Percentiles rank a stretch among this genome's conserved stretches.
These are phyloP conservation scores for Bombyx huttoni DNA, from an alignment of 2,888 invertebrate species.

Conservation along the genomic window DNA sequence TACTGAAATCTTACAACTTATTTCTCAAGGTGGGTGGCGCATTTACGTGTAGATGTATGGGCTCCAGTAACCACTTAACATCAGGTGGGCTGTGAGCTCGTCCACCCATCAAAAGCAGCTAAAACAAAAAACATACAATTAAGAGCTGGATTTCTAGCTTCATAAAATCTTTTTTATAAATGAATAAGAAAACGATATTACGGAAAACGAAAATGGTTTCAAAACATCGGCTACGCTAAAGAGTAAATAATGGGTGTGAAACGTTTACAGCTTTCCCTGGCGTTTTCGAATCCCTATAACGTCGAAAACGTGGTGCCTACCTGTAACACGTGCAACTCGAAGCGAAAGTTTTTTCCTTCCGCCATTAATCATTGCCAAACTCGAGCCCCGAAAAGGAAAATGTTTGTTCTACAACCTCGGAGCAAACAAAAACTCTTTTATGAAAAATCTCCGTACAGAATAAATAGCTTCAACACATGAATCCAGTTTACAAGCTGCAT, in stretches of 20 bases:
- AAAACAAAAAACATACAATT: too few relatives aligned
- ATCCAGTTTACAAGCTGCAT: neutral
- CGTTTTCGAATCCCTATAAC: constrained; percentile 7
- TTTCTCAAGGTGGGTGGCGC: too few relatives aligned
- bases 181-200: too few relatives aligned
- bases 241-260: constrained; percentile 17
- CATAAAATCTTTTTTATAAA: too few relatives aligned
- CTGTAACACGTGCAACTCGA: constrained; percentile 13
- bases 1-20: too few relatives aligned
- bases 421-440: neutral
- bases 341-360: constrained; percentile 17
- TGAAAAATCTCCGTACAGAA: neutral
- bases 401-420: constrained; percentile 6
- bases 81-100: too few relatives aligned
- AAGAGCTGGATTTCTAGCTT: too few relatives aligned
- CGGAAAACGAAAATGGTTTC: neutral
- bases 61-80: too few relatives aligned
- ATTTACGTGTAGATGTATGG: too few relatives aligned
- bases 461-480: neutral
- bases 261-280: constrained; percentile 12
- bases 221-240: constrained; percentile 17
- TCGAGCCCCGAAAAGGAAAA: constrained; percentile 14
- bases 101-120: too few relatives aligned
- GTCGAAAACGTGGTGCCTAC: constrained; percentile 13
- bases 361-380: constrained; percentile 41